A percentile compares a stretch with the other conserved stretches of the same genome.
Evolutionary conservation across 2,888 invertebrate genomes (phyloP).

Genomic region (Spodoptera exigua): DNA sequence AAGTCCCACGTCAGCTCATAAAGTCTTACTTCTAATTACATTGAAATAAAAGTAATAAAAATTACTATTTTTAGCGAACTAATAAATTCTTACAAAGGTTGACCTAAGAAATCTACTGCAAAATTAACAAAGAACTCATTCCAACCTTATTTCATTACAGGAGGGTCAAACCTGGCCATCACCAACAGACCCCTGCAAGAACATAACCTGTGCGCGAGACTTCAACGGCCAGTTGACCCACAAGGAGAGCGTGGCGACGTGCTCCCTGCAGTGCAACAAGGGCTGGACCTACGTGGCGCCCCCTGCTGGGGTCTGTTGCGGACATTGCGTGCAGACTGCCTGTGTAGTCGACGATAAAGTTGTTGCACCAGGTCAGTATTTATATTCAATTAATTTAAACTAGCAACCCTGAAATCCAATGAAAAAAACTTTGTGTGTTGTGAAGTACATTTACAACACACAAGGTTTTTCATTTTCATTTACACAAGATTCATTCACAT

Average conservation of each 20-base stretch:
- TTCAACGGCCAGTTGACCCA: conserved; percentile 76
- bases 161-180: conserved; percentile 87
- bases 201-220: conserved; percentile 83
- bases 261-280: conserved; percentile 79
- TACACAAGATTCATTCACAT: neutral
- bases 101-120: no score
- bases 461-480: no score
- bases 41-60: no score
- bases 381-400: no score
- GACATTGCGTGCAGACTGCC: conserved; percentile 89
- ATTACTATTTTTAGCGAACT: no score
- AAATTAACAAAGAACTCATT: no score
- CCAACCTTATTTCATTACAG: conserved; percentile 56
- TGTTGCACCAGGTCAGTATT: conserved; percentile 79
- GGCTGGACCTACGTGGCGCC: conserved; percentile 89
- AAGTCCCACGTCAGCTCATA: no score
- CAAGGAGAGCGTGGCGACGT: conserved; percentile 77
- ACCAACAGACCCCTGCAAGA: conserved; percentile 88
- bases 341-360: conserved; percentile 88
- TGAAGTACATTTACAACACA: no score
- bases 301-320: conserved; percentile 89
- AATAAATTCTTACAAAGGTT: no score
- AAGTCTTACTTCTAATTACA: no score
- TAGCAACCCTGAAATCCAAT: no score
- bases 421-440: no score